Conservation (phyloP, 2,888 invertebrate species). For the Drosophila phalerata region DNA sequence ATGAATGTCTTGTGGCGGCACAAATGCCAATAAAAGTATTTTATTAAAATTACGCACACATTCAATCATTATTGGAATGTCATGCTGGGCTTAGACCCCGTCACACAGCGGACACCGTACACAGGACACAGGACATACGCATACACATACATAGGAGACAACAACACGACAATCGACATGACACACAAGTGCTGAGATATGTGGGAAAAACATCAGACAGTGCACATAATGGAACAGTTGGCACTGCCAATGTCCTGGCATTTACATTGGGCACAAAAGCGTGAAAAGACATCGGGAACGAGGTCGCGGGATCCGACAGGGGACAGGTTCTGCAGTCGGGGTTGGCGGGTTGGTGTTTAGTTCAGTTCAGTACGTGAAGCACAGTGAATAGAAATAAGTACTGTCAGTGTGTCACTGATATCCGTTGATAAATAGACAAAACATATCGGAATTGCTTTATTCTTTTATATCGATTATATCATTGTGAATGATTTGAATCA, state of each 20-base stretch:
- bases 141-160: background rate
- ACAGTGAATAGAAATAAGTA: slow-evolving; percentile 27
- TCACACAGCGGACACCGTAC: slow-evolving; percentile 16
- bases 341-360: background rate
- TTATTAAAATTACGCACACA: slow-evolving; percentile 81
- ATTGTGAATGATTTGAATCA: slow-evolving; percentile 28
- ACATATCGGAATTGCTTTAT: slow-evolving; percentile 27
- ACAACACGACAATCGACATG: slow-evolving; percentile 22
- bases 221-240: slow-evolving; percentile 48
- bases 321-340: too few relatives aligned
- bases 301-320: background rate
- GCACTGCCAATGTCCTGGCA: slow-evolving; percentile 43
- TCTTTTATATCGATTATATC: slow-evolving; percentile 19
- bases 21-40: slow-evolving; percentile 81
- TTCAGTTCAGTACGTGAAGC: slow-evolving; percentile 2
- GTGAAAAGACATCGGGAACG: slow-evolving; percentile 10
- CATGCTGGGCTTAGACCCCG: slow-evolving; percentile 54
- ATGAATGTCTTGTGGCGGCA: slow-evolving; percentile 59
- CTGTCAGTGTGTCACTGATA: slow-evolving; percentile 32
- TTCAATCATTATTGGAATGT: slow-evolving; percentile 81
- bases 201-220: slow-evolving; percentile 36
- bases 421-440: slow-evolving; percentile 28
- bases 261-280: slow-evolving; percentile 43
- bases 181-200: slow-evolving; percentile 45
- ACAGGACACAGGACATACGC: slow-evolving; percentile 24